Percentiles rank a stretch among this genome's conserved stretches.
phyloP scores from a whole-genome alignment of 2,888 invertebrate genomes.

The Drosophila putrida region DNA sequence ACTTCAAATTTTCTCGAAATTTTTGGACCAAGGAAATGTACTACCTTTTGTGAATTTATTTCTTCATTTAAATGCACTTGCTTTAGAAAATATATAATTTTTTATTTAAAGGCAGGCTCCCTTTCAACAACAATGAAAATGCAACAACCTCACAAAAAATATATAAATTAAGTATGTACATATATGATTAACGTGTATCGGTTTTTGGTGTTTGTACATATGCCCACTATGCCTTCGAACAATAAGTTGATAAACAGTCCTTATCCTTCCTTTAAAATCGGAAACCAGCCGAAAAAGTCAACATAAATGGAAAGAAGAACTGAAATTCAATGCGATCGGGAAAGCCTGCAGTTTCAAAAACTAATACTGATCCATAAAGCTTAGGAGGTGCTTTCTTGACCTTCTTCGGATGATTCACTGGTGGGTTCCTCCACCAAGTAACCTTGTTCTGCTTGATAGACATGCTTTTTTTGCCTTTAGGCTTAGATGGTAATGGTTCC shows the following conservation, averaged over 20 bases:
- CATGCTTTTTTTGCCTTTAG: constrained; percentile 20
- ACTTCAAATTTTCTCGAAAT: too few species aligned
- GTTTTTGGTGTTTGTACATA: neutral
- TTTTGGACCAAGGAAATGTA: too few species aligned
- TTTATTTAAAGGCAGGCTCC: constrained; percentile 24
- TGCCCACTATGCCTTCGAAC: neutral
- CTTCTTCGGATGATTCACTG: constrained; percentile 66
- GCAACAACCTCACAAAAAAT: constrained; percentile 19
- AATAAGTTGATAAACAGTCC: neutral
- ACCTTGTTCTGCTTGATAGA: constrained; percentile 70
- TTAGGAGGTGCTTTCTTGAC: constrained; percentile 8
- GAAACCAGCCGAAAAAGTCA: neutral
- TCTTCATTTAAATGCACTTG: neutral
- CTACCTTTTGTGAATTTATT: too few species aligned
- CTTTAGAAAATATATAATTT: constrained; percentile 13
- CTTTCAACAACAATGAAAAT: constrained; percentile 20
- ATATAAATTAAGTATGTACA: constrained; percentile 21
- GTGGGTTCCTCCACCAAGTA: constrained; percentile 83
- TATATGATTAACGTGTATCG: neutral
- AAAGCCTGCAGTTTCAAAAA: constrained; percentile 6
- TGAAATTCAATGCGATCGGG: constrained; percentile 3
- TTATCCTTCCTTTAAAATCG: neutral
- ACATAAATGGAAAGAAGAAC: neutral
- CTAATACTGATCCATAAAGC: neutral
- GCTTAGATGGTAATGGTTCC: constrained; percentile 3